Conservation (phyloP, 2,113 vertebrate species). For the Chlamydotis undulata region DNA sequence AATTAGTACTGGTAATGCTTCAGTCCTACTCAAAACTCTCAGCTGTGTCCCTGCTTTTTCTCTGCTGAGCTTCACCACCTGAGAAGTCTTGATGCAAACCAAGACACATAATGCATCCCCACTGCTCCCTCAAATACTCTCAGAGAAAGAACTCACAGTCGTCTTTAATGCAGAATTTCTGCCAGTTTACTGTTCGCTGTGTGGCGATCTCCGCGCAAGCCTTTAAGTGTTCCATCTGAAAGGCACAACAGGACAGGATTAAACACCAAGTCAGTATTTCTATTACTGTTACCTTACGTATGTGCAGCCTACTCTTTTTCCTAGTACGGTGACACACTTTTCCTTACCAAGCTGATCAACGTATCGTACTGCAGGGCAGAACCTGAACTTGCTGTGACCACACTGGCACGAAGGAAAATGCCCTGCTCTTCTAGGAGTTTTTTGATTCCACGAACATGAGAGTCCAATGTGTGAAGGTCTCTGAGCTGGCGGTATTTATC, state of each 20-base stretch:
- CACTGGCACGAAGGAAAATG: constrained; percentile 91
- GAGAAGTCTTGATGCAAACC: neutral
- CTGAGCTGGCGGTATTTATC: constrained; percentile 97
- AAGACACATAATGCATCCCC: accelerated
- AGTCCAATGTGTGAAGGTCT: constrained; percentile 95
- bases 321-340: accelerated
- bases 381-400: constrained; percentile 93
- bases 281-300: accelerated
- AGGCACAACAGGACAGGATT: neutral
- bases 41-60: neutral
- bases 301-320: accelerated
- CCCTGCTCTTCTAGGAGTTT: constrained; percentile 96
- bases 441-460: constrained; percentile 93
- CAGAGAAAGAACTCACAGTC: constrained; percentile 87
- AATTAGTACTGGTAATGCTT: neutral
- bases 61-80: neutral
- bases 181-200: constrained; percentile 96
- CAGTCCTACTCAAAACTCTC: neutral
- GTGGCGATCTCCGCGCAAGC: constrained; percentile 98
- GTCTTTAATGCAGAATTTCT: constrained; percentile 99
- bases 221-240: constrained; percentile 97
- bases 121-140: neutral
- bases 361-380: constrained; percentile 97
- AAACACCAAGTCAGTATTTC: neutral
- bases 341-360: constrained; percentile 91